These are phyloP conservation scores for Chaenocephalus aceratus DNA, from an alignment of 2,113 vertebrate genomes.

Conservation along the genomic window DNA sequence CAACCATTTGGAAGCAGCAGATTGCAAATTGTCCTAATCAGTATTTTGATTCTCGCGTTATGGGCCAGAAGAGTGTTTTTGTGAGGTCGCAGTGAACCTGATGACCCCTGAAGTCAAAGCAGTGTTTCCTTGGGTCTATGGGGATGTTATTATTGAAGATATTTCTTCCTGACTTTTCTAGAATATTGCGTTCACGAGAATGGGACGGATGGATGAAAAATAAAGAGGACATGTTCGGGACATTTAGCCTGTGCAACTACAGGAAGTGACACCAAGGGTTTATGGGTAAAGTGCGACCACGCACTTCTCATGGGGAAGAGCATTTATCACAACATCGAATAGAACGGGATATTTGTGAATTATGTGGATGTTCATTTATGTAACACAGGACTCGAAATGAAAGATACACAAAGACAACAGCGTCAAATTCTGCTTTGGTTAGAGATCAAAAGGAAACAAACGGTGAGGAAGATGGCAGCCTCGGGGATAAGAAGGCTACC, in stretches of 20 bases:
- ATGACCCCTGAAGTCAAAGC: too few relatives aligned
- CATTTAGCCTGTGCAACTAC: neutral
- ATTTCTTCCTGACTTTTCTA: too few relatives aligned
- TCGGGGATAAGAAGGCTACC: neutral
- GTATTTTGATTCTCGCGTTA: too few relatives aligned
- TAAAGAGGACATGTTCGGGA: neutral
- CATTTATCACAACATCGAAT: neutral
- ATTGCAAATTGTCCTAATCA: too few relatives aligned
- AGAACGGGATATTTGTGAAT: neutral
- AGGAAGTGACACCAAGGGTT: slow-evolving; percentile 21
- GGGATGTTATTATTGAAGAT: too few relatives aligned
- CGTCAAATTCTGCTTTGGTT: slow-evolving; percentile 6
- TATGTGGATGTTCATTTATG: neutral
- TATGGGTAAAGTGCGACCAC: neutral
- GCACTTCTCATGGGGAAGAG: too few relatives aligned
- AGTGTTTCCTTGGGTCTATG: too few relatives aligned
- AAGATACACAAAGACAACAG: neutral
- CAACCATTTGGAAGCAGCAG: too few relatives aligned
- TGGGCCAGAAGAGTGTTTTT: too few relatives aligned
- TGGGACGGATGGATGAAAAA: too few relatives aligned
- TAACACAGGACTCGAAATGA: neutral
- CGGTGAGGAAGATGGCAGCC: neutral
- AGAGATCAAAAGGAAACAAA: neutral
- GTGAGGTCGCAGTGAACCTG: too few relatives aligned
- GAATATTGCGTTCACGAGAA: too few relatives aligned